These are phyloP conservation scores for Bufotes viridis DNA, from an alignment of 2,797 vertebrate genomes.

Conservation along the genomic window DNA sequence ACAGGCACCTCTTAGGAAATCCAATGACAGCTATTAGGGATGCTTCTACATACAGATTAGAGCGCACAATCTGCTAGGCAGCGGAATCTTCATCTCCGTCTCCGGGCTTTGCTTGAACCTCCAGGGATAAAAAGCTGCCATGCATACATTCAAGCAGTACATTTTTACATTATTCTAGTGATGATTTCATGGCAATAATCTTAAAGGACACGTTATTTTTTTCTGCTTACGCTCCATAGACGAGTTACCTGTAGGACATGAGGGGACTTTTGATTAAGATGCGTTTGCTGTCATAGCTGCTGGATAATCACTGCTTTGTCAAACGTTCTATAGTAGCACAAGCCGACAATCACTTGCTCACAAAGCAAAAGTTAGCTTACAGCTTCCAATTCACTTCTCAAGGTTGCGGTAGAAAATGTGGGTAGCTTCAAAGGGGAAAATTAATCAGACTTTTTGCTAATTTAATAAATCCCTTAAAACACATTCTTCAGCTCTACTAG, in stretches of 20 bases:
- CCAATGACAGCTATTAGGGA: slow-evolving; percentile 84
- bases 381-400: not conserved
- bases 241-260: not conserved
- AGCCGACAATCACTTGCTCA: not conserved
- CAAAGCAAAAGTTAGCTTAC: not conserved
- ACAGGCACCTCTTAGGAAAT: slow-evolving; percentile 77
- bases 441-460: not conserved
- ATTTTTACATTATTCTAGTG: slow-evolving; percentile 19
- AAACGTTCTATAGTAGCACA: not conserved
- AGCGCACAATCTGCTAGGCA: slow-evolving; percentile 72
- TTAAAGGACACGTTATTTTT: slow-evolving; percentile 66
- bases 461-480: not conserved
- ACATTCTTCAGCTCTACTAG: not conserved
- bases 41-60: slow-evolving; percentile 76
- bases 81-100: slow-evolving; percentile 48
- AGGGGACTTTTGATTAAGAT: slow-evolving; percentile 14
- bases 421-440: not conserved
- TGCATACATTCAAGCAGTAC: slow-evolving; percentile 39
- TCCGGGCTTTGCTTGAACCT: slow-evolving; percentile 27
- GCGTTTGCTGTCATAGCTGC: slow-evolving; percentile 6
- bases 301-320: not conserved
- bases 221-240: not conserved
- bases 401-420: not conserved
- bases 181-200: slow-evolving; percentile 66
- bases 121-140: slow-evolving; percentile 52